phyloP scores from a whole-genome alignment of 2,888 invertebrate species.

The Pomacea canaliculata region DNA sequence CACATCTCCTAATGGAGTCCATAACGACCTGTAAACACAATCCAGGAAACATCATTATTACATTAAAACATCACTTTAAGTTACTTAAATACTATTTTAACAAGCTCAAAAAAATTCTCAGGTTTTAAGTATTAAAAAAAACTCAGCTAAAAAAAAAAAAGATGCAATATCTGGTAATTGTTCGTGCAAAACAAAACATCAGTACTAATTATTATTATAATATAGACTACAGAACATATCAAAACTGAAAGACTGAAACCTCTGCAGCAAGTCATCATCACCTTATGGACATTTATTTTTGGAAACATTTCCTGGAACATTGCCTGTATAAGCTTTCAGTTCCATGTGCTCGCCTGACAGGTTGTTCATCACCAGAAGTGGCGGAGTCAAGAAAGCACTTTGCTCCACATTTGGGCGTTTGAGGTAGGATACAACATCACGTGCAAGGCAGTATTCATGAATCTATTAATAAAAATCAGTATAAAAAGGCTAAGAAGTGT shows the following conservation, averaged over 20 bases:
- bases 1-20: conserved; percentile 87
- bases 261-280: conserved; percentile 59
- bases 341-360: conserved; percentile 85
- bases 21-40: conserved; percentile 80
- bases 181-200: no score
- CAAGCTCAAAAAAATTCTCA: no score
- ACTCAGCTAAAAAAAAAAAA: no score
- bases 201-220: not conserved
- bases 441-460: conserved; percentile 82
- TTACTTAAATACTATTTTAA: no score
- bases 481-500: not conserved
- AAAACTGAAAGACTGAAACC: not conserved
- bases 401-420: conserved; percentile 78
- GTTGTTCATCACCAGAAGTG: conserved; percentile 81
- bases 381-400: conserved; percentile 85
- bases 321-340: conserved; percentile 83
- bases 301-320: conserved; percentile 99
- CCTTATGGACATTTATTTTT: conserved; percentile 91
- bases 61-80: no score
- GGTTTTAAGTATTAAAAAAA: no score
- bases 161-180: no score
- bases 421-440: conserved; percentile 87
- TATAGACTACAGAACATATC: not conserved
- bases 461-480: conserved; percentile 4
- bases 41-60: conserved; percentile 4